Percentiles rank a stretch among this genome's conserved stretches.
phyloP scores from a whole-genome alignment of 2,113 vertebrate genomes.

The Prinia subflava region DNA sequence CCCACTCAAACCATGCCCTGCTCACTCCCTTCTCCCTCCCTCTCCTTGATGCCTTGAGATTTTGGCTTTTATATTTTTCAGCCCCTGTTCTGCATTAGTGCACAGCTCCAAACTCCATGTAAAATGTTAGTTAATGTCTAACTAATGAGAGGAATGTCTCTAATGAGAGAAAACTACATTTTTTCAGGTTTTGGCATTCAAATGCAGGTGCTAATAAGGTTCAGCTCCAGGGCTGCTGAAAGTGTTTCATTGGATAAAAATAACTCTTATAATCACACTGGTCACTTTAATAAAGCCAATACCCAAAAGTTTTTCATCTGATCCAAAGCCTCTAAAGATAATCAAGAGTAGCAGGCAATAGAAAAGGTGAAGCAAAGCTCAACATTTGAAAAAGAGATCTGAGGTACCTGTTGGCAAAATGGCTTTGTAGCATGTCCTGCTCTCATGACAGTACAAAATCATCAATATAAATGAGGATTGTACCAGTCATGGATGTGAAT shows the following conservation, averaged over 20 bases:
- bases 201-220: not conserved
- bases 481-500: rapidly evolving
- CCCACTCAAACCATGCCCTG: not conserved
- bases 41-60: not conserved
- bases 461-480: not conserved
- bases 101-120: not conserved
- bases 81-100: not conserved
- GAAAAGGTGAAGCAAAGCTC: not conserved
- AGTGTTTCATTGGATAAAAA: not conserved
- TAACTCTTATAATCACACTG: not conserved
- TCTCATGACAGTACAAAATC: not conserved
- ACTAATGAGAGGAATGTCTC: not conserved
- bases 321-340: not conserved
- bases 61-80: not conserved
- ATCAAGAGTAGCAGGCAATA: not conserved
- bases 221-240: not conserved
- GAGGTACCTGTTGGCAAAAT: not conserved
- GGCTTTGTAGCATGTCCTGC: not conserved
- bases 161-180: not conserved
- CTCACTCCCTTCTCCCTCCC: not conserved
- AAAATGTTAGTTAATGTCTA: no score
- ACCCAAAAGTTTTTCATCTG: not conserved
- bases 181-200: not conserved
- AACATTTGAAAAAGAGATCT: not conserved
- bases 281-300: not conserved